Base-by-base conservation (phyloP, 2,113 vertebrate species). In the Origma solitaria region DNA sequence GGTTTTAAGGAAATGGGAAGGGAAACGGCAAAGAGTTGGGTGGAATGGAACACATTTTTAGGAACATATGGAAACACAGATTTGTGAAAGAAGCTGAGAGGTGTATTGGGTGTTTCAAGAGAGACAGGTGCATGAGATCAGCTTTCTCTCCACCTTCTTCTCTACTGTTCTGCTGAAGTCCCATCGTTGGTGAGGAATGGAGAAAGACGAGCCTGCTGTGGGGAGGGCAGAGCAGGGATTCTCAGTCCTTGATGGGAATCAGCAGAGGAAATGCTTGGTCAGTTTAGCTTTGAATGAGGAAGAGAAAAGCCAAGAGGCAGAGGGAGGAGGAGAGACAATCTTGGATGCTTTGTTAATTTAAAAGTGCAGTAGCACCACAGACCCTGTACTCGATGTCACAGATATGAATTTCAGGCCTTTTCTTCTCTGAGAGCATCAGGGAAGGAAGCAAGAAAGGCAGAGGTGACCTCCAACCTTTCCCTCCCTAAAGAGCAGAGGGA, bases 401-500 rank as follows among this genome's bases (percentile, higher is more conserved):
- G 0, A 54, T 88, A 93, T 27, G 82, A 95, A 93, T 93, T 93
- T 86, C 72, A 92, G 51, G 40, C 30, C 47, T 94, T 90, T 76
- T 83, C 69, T 88, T 94, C 86, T 76, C 72, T 81, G 71, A 92
- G 17, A 71, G n/a, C 31, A 95, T 80, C 53, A 88, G 31, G 24
- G 54, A 89, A 80, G n/a, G 58, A 82, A 94, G 83, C 31, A 94
- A 92, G 79, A 95, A 90, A 93, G 88, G 47, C 87, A 94, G 71
- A 80, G 49, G 62, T 66, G 81, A 88, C 87, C 71, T 78, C 47
- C 92, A 96, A 90, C 84, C 90, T 95, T 93, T 96, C 37, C 27
- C 62, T 96, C 90, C 88, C 72, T 85, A 73, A 94, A 93, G 83
- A 94, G 64, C 65, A 77, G 35, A 82, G 57, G 82, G 51, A 86